Percentiles rank a stretch among this genome's conserved stretches.
phyloP scores from a whole-genome alignment of 2,113 vertebrate genomes.

The Crocuta crocuta region DNA sequence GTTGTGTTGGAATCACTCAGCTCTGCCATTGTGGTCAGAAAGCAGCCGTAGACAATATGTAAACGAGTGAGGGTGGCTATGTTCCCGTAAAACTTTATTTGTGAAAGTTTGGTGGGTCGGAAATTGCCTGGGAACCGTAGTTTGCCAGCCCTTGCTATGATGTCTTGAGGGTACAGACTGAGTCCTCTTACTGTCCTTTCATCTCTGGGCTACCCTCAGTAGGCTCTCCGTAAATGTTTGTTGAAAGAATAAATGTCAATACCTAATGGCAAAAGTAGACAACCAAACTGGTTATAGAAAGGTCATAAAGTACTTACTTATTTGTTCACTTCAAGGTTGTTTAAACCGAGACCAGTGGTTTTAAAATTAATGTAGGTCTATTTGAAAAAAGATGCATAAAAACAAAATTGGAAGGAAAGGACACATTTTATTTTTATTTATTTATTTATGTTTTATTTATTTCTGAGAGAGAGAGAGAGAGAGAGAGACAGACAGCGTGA shows the following conservation, averaged over 20 bases:
- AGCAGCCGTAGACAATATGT: neutral
- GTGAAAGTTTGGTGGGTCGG: neutral
- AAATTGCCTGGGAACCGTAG: neutral
- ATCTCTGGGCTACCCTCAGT: neutral
- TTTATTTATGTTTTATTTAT: too few relatives aligned
- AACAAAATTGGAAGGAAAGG: conserved; percentile 55
- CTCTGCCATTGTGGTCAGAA: neutral
- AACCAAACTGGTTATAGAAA: neutral
- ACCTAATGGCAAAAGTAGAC: neutral
- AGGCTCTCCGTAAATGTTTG: neutral
- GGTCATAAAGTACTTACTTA: neutral
- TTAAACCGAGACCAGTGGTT: conserved; percentile 15
- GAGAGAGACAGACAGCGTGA: too few relatives aligned
- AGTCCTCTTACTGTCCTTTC: neutral
- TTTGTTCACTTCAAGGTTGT: conserved; percentile 22
- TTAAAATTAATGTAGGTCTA: conserved; percentile 30
- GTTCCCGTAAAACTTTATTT: neutral
- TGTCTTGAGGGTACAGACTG: neutral
- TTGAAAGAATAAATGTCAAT: neutral
- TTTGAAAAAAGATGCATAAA: conserved; percentile 50
- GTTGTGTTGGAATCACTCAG: neutral
- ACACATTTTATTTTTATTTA: neutral
- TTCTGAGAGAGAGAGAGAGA: too few relatives aligned
- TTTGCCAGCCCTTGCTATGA: neutral
- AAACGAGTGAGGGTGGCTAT: neutral